Percentiles rank a stretch among this genome's conserved stretches.
Conservation (phyloP, 2,113 vertebrate genomes). For the Oryzias curvinotus region DNA sequence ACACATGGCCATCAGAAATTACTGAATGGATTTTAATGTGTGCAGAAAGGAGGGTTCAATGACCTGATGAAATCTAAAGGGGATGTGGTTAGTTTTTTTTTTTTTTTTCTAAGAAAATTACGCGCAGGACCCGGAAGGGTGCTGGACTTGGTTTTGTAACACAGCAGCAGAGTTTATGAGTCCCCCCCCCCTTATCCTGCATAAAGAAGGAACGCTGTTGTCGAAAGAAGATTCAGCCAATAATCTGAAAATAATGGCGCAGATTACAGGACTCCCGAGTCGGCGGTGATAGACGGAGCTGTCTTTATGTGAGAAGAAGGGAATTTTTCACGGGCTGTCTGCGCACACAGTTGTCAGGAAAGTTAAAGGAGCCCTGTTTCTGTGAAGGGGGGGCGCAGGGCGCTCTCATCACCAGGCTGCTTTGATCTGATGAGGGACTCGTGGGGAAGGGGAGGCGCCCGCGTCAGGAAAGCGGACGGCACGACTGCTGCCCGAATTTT, state of each 20-base stretch:
- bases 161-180: background rate
- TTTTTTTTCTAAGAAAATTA: constrained; percentile 24
- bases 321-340: constrained; percentile 14
- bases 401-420: constrained; percentile 30
- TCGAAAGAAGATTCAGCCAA: background rate
- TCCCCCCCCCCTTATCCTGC: constrained; percentile 5
- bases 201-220: constrained; percentile 4
- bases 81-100: constrained; percentile 35
- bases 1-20: too few species aligned
- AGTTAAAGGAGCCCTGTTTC: constrained; percentile 47
- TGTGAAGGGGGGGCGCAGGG: constrained; percentile 13
- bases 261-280: background rate
- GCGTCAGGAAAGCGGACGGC: constrained; percentile 14
- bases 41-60: too few species aligned
- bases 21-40: too few species aligned
- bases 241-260: constrained; percentile 6
- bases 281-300: constrained; percentile 3
- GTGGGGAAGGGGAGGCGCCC: constrained; percentile 52
- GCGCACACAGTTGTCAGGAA: constrained; percentile 42
- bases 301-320: background rate
- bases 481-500: constrained; percentile 45
- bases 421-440: constrained; percentile 37
- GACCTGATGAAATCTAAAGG: constrained; percentile 27
- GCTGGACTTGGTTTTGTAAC: constrained; percentile 56
- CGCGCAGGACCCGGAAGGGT: constrained; percentile 28